Conservation (phyloP, 2,888 invertebrate species). For the Drosophila kokeensis region DNA sequence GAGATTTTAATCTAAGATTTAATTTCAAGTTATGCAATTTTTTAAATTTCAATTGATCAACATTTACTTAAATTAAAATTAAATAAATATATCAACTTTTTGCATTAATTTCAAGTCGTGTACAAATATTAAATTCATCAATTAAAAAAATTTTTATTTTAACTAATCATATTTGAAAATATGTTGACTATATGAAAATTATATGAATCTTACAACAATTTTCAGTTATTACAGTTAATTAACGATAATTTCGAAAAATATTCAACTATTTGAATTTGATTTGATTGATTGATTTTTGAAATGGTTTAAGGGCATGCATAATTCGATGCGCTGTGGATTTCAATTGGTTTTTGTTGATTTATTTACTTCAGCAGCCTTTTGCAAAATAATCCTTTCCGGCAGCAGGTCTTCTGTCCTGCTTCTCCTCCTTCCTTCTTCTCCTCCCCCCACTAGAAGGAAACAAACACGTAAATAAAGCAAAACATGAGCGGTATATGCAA, state of each 20-base stretch:
- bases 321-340: not conserved
- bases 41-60: not conserved
- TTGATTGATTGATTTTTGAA: not conserved
- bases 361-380: conserved; percentile 39
- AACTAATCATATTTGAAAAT: not conserved
- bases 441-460: not conserved
- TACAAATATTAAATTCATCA: not conserved
- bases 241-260: not conserved
- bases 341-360: conserved; percentile 40
- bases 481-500: not conserved
- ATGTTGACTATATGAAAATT: not conserved
- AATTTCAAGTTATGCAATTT: rapidly evolving
- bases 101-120: not conserved
- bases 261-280: not conserved
- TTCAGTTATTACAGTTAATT: not conserved
- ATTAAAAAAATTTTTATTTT: not conserved
- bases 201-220: not conserved
- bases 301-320: conserved; percentile 14
- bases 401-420: conserved; percentile 37
- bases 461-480: not conserved
- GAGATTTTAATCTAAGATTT: not conserved
- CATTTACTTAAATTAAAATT: not conserved
- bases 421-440: too few species aligned
- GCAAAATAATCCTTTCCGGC: conserved; percentile 76
- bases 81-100: not conserved